Evolutionary conservation across 2,888 invertebrate genomes (phyloP).

Genomic region (Nomada ferruginata): DNA sequence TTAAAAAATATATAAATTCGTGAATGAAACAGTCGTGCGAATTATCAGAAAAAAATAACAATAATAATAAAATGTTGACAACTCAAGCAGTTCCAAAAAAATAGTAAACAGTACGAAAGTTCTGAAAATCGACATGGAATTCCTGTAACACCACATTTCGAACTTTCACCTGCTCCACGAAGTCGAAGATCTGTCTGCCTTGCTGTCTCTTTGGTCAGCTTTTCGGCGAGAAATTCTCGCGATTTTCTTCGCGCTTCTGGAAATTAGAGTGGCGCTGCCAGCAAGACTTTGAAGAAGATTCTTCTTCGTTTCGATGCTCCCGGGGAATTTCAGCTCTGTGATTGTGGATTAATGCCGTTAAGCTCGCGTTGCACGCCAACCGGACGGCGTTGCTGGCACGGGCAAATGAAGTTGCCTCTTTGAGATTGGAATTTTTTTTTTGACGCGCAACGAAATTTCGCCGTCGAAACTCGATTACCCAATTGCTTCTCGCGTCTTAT

Average conservation of each 20-base stretch:
- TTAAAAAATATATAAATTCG: no score
- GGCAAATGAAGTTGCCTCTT: constrained; percentile 11
- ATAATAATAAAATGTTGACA: no score
- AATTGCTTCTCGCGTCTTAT: neutral
- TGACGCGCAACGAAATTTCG: neutral
- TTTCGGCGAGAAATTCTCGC: neutral
- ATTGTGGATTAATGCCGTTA: constrained; percentile 26
- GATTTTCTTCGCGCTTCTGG: neutral
- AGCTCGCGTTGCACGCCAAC: constrained; percentile 12
- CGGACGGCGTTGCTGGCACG: neutral
- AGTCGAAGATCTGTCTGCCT: neutral
- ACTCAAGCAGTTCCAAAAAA: no score
- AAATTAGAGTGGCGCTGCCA: neutral
- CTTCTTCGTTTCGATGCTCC: constrained; percentile 2
- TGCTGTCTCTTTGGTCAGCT: neutral
- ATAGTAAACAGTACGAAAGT: no score
- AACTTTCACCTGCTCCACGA: neutral
- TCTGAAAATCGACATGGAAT: no score
- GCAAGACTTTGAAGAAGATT: neutral
- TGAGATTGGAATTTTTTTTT: constrained; percentile 8
- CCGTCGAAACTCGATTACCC: constrained; percentile 10
- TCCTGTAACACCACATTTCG: no score
- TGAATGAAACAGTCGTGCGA: no score
- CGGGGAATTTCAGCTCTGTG: constrained; percentile 9
- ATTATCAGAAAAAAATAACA: no score